phyloP scores from a whole-genome alignment of 2,113 vertebrate genomes.

The Otus sunia region DNA sequence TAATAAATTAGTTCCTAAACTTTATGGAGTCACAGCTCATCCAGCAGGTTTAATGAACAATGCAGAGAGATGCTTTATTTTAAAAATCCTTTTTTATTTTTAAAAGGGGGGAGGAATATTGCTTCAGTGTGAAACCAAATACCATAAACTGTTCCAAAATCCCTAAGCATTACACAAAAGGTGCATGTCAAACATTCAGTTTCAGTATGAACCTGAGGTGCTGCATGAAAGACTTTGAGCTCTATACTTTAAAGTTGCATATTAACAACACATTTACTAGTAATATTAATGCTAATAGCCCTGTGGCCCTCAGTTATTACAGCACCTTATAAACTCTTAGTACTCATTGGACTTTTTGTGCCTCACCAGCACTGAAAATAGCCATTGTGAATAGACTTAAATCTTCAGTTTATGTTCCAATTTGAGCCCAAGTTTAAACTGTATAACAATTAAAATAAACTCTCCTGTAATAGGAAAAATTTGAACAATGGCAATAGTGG shows the following conservation, averaged over 20 bases:
- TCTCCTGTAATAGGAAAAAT: background rate
- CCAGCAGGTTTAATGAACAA: conserved; percentile 62
- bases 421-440: background rate
- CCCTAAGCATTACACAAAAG: background rate
- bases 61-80: conserved; percentile 14
- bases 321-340: background rate
- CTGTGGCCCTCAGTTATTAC: background rate
- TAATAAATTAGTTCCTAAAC: conserved; percentile 77
- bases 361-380: background rate
- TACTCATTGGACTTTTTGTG: background rate
- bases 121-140: background rate
- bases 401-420: background rate
- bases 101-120: background rate
- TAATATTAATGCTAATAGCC: background rate
- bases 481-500: background rate
- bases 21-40: conserved; percentile 70
- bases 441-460: background rate
- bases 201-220: background rate
- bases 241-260: background rate
- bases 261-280: background rate
- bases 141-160: background rate
- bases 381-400: background rate
- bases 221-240: background rate
- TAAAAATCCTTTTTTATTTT: background rate
- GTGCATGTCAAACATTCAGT: background rate